phyloP scores from a whole-genome alignment of 2,113 vertebrate species.

The Cebidichthys violaceus region DNA sequence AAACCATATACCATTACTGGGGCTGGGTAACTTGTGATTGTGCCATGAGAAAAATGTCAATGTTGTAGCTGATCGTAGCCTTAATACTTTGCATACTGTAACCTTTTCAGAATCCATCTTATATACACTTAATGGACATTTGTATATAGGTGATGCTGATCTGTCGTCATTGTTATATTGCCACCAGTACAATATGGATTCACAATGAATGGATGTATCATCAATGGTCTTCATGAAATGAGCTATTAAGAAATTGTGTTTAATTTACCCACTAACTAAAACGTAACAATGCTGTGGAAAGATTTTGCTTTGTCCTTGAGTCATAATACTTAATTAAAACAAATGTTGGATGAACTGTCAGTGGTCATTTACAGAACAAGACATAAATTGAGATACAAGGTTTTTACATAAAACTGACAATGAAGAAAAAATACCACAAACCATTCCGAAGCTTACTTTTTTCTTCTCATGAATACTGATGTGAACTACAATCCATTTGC shows the following conservation, averaged over 20 bases:
- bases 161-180: slow-evolving; percentile 26
- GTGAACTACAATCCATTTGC: slow-evolving; percentile 81
- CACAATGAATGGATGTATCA: slow-evolving; percentile 14
- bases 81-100: slow-evolving; percentile 38
- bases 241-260: not conserved
- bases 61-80: slow-evolving; percentile 15
- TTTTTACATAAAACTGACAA: slow-evolving; percentile 64
- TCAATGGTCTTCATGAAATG: not conserved
- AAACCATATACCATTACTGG: slow-evolving; percentile 6
- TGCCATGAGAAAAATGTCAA: slow-evolving; percentile 25
- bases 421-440: slow-evolving; percentile 50
- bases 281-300: slow-evolving; percentile 23
- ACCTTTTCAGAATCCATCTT: slow-evolving; percentile 41
- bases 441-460: slow-evolving; percentile 70
- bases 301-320: slow-evolving; percentile 2
- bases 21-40: slow-evolving; percentile 27
- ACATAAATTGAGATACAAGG: slow-evolving; percentile 54
- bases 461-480: slow-evolving; percentile 82
- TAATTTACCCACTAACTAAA: not conserved
- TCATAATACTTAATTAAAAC: slow-evolving; percentile 38
- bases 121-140: slow-evolving; percentile 31
- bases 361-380: slow-evolving; percentile 48
- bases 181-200: slow-evolving; percentile 1
- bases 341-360: slow-evolving; percentile 24
- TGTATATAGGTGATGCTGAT: slow-evolving; percentile 25